phyloP scores from a whole-genome alignment of 30 jellyfish, hydroid and myxozoan genomes.

The Clytia hemisphaerica region DNA sequence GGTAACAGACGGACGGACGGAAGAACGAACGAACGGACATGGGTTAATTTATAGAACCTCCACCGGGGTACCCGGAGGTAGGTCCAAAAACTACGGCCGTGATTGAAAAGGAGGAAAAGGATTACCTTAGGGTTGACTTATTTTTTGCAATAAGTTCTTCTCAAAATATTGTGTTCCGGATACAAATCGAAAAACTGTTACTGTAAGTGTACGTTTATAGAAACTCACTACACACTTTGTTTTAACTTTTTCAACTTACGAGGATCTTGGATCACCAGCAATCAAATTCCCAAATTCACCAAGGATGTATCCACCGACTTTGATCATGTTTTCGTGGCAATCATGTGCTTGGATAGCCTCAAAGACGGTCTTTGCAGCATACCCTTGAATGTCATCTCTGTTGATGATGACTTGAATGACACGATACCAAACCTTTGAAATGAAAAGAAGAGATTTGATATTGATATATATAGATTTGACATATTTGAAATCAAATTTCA shows the following conservation, averaged over 20 bases:
- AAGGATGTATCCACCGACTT: slow-evolving; percentile 88
- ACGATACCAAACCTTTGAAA: slow-evolving; percentile 89
- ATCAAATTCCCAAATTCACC: slow-evolving; percentile 94
- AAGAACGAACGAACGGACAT: no score
- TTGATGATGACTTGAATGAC: slow-evolving; percentile 90
- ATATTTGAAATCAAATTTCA: no score
- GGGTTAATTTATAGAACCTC: no score
- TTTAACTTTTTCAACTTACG: no score
- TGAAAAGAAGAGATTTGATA: not conserved
- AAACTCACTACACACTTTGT: not conserved
- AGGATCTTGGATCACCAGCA: slow-evolving; percentile 96
- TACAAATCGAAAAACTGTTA: not conserved
- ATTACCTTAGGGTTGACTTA: no score
- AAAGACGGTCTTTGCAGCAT: slow-evolving; percentile 91
- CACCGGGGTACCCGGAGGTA: no score
- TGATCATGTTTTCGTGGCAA: slow-evolving; percentile 92
- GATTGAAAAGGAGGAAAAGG: no score
- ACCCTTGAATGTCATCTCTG: slow-evolving; percentile 96
- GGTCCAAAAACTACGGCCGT: no score
- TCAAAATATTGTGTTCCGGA: not conserved
- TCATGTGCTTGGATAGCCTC: slow-evolving; percentile 89
- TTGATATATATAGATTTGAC: no score
- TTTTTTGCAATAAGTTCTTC: no score
- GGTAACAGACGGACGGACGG: no score
- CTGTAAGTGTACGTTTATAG: not conserved